Evolutionary conservation across 64 coral and sea anemone species (phyloP).

Genomic region (Astreopora myriophthalma): DNA sequence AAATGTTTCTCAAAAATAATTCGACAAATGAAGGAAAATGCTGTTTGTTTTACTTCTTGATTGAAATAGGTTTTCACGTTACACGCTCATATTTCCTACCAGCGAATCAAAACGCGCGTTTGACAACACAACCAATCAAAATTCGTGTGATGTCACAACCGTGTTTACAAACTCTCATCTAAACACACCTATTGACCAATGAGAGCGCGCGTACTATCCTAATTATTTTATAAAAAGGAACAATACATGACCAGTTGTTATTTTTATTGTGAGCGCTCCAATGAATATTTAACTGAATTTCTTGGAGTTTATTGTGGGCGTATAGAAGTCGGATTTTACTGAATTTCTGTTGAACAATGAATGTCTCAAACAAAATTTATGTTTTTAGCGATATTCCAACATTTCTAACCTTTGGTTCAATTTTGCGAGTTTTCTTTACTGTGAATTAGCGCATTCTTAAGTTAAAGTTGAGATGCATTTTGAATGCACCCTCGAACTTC

Average conservation of each 20-base stretch:
- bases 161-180: too few species aligned
- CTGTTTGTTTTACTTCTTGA: too few species aligned
- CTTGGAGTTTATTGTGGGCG: neutral
- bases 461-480: neutral
- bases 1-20: too few species aligned
- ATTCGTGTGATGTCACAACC: too few species aligned
- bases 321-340: neutral
- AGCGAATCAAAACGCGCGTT: too few species aligned
- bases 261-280: neutral
- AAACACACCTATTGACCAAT: too few species aligned
- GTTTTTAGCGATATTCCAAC: neutral
- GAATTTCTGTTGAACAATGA: neutral
- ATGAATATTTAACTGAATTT: neutral
- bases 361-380: neutral
- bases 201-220: too few species aligned
- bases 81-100: too few species aligned
- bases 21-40: too few species aligned
- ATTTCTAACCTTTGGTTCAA: neutral
- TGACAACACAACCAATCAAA: too few species aligned
- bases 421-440: neutral
- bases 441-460: neutral
- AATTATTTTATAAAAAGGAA: too few species aligned
- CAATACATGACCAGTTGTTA: neutral
- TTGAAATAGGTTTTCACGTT: too few species aligned
- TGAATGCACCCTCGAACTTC: neutral